Base-by-base conservation (phyloP, 2,113 vertebrate species). In the Mus musculus region DNA sequence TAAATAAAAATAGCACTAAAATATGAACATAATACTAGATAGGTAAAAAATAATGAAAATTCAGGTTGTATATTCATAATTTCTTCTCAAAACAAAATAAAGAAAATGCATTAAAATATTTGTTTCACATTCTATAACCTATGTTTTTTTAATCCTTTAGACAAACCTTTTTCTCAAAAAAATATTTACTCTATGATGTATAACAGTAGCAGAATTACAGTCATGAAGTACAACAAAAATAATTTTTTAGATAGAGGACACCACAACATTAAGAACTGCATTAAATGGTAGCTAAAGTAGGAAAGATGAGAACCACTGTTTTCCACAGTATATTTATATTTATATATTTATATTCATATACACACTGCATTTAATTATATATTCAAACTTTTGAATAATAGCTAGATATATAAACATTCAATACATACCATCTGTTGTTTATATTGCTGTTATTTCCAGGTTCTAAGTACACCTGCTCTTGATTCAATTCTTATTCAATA, bases 121-220 rank as follows among this genome's bases (percentile, higher is more conserved):
- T 92, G 11, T 4, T 90, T 30, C 10, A 19, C 16, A 85, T 1
- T 13, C 1, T n/a, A n/a, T 61, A 61, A 22, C 20, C 19, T 42
- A 19, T 22, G 8, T 0, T 22, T 73, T 73, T 73, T 10, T 39
- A 24, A 11, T 1, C 9, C 0, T 24, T 73, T 73, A 3, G 6
- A 5, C 69, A 73, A 73, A 39, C 3, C 19, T 20, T 36, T 7
- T 73, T 73, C n/a, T 73, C n/a, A 39, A 42, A 73, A n/a, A 73
- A 22, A 22, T 42, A 11, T 73, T 42, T 75, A 75, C 20, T 22
- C 24, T 75, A 42, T 42, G 72, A 24, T 22, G 20, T 8, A 22
- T 39, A 73, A 73, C 19, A 39, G 36, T 72, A 72, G n/a, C 19
- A 73, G 39, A 73, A 73, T 39, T 75, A 42, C 6, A 42, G 8